Evolutionary conservation across 2,888 invertebrate genomes (phyloP).

Genomic region (Erebia palarica): DNA sequence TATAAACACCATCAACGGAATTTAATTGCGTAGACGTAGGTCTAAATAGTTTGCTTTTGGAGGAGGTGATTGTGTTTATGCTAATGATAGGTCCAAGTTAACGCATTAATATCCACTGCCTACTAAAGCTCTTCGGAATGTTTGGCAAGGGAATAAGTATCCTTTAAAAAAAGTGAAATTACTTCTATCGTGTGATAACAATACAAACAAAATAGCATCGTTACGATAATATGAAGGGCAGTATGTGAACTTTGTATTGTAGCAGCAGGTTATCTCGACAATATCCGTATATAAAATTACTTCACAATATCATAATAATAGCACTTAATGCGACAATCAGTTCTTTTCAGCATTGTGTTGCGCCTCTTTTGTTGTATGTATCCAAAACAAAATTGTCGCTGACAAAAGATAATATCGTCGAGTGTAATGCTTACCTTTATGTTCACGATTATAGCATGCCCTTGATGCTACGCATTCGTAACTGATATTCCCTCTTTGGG

Average conservation of each 20-base stretch:
- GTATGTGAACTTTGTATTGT: slow-evolving; percentile 19
- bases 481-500: slow-evolving; percentile 11
- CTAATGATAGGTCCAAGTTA: background rate
- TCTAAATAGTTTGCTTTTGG: no score
- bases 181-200: slow-evolving; percentile 9
- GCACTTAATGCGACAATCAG: slow-evolving; percentile 58
- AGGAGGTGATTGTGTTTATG: no score
- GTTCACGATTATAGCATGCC: slow-evolving; percentile 42
- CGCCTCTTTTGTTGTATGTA: slow-evolving; percentile 55
- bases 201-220: slow-evolving; percentile 17
- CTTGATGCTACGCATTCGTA: slow-evolving; percentile 23
- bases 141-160: background rate
- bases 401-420: slow-evolving; percentile 58
- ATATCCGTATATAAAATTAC: slow-evolving; percentile 49
- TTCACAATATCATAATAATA: slow-evolving; percentile 55
- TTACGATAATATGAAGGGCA: slow-evolving; percentile 15
- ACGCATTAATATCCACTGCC: background rate
- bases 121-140: background rate
- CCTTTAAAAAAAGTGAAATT: slow-evolving; percentile 8
- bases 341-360: slow-evolving; percentile 58
- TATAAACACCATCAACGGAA: no score
- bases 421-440: slow-evolving; percentile 51
- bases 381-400: slow-evolving; percentile 52
- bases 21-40: no score
- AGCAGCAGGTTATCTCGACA: slow-evolving; percentile 41